Evolutionary conservation across 2,113 vertebrate genomes (phyloP).

Genomic region (Mus spicilegus): DNA sequence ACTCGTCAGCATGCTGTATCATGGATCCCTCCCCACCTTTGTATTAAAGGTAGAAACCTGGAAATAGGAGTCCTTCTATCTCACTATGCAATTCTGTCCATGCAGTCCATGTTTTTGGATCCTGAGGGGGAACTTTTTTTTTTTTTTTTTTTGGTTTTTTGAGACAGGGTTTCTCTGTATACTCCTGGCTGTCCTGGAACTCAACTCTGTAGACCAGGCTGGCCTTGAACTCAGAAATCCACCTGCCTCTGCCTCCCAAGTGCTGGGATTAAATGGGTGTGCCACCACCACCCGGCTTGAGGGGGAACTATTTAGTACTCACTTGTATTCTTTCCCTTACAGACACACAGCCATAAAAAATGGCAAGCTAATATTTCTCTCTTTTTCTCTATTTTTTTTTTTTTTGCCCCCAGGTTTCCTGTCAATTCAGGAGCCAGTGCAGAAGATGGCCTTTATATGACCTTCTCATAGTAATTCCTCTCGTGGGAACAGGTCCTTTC

Average conservation of each 20-base stretch:
- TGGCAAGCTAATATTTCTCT: not conserved
- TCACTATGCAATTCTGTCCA: not conserved
- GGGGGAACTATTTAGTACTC: not conserved
- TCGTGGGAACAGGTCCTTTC: not conserved
- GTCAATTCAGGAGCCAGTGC: not conserved
- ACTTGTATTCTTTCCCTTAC: not conserved
- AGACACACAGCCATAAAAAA: not conserved
- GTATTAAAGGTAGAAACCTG: not conserved
- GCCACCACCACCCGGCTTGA: too few relatives aligned
- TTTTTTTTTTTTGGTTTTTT: too few relatives aligned
- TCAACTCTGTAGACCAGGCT: too few relatives aligned
- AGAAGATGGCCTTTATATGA: not conserved
- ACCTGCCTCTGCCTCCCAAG: too few relatives aligned
- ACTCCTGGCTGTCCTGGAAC: too few relatives aligned
- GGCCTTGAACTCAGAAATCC: too few relatives aligned
- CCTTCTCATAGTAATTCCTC: not conserved
- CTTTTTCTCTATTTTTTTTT: not conserved
- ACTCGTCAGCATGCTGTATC: not conserved
- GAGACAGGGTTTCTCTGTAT: too few relatives aligned
- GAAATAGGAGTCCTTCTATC: not conserved
- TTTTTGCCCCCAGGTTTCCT: not conserved
- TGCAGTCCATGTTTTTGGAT: not conserved
- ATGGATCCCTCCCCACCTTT: not conserved
- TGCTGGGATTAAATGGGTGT: too few relatives aligned
- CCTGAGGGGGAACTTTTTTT: not conserved